Evolutionary conservation across 2,113 vertebrate species (phyloP), one percentile per base, ranked within the genome.

Genomic region (Mesembrinibis cayennensis): DNA sequence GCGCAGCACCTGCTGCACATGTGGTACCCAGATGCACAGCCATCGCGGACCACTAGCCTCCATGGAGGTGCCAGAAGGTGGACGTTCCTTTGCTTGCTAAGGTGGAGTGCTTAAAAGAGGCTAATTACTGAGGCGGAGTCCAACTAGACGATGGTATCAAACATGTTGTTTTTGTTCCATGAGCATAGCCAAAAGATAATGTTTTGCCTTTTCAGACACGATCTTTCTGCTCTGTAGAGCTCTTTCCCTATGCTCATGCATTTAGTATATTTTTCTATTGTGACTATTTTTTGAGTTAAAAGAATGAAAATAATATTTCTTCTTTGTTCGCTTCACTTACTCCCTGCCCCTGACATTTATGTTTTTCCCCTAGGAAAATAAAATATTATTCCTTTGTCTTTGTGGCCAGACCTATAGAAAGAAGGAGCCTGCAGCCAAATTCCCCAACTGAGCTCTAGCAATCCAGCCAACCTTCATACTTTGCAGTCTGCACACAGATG

Each of bases 391-490:
- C 38, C 15, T 89, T 92, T 95, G 83, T 85, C 45, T 38, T 55
- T 79, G 58, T 77, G 62, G 53, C 49, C 78, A 95, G 89, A 89
- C 42, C 18, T 96, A 83, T 85, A 94, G 83, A 66, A 85, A 32
- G 67, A 95, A 86, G 87, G 45, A 91, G 84, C 91, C 93, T 82
- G 40, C 32, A 66, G 89, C 77, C 76, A 90, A 87, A 97, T 95
- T 96, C 73, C 53, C 32, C 52, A 91, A 82, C 86, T 78, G 69
- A 95, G 55, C 72, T 87, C 20, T 70, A 52, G 70, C 29, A 66
- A 53, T 91, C 62, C 66, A 66, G 85, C 93, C 94, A 97, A 58
- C 23, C 26, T 61, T 79, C 61, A 69, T 92, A 69, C 30, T 96
- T 94, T 27, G 49, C 71, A 65, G 65, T 74, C 83, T 95, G 61